Conservation (phyloP, 2,113 vertebrate species). For the Hiodon tergisus region DNA sequence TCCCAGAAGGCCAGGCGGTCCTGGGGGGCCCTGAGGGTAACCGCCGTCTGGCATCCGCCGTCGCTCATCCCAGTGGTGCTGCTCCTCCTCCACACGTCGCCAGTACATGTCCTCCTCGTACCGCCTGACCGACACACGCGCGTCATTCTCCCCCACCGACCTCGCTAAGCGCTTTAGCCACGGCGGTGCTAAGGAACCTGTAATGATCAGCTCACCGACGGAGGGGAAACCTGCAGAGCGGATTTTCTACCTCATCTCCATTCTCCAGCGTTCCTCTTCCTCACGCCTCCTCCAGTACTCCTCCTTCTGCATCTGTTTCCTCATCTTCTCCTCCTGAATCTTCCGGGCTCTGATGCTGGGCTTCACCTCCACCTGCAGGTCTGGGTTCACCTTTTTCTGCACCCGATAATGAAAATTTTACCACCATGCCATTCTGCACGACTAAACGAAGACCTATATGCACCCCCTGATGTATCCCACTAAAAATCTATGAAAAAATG, state of each 20-base stretch:
- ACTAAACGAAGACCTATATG: background rate
- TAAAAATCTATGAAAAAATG: no score
- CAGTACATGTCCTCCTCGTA: conserved; percentile 99
- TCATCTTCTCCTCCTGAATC: conserved; percentile 97
- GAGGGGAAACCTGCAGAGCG: background rate
- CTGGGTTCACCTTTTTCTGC: conserved; percentile 98
- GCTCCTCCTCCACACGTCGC: conserved; percentile 94
- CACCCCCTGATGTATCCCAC: no score
- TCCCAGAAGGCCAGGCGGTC: conserved; percentile 84
- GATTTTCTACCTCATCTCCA: conserved; percentile 87
- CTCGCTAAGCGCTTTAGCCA: background rate
- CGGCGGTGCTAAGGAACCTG: background rate
- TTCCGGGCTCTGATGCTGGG: conserved; percentile 94
- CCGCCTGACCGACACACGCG: conserved; percentile 57
- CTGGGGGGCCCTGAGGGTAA: conserved; percentile 86
- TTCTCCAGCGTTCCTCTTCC: conserved; percentile 95
- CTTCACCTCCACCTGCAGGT: conserved; percentile 96
- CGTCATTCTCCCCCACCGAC: background rate
- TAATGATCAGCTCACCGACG: background rate
- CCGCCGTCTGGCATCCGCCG: conserved; percentile 84
- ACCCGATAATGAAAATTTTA: background rate
- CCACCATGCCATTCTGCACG: background rate
- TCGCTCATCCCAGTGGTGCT: conserved; percentile 95
- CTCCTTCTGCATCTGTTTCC: conserved; percentile 97
- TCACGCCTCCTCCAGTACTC: conserved; percentile 95